Base-by-base conservation (phyloP, 2,888 invertebrate species). In the Chironomus tentans region DNA sequence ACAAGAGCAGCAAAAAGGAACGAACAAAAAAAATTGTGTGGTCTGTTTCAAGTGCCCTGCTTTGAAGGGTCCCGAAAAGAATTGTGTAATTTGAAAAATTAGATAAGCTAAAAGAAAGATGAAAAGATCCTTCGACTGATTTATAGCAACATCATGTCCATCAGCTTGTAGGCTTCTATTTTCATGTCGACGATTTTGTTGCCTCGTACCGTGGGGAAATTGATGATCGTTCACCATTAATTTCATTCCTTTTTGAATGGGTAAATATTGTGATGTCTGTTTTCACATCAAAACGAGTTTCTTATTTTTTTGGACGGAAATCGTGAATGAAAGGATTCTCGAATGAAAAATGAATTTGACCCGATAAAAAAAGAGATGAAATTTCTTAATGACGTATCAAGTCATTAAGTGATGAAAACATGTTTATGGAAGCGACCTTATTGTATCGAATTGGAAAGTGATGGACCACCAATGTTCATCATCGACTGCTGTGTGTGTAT, bases 111-210 rank as follows among this genome's bases (percentile, higher is more conserved):
- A 18, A 70, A 56, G 22, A 46, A n/a, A 10, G 38, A 38, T 38
- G 38, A 70, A 68, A 46, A 68, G 24, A 71, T 47, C 47, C 71
- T 21, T 15, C 50, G n/a, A 15, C 24, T 47, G 56, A 71, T 71
- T 71, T 71, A 71, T 71, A n/a, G 71, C n/a, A 56, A 71, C 71
- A 71, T 71, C 56, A 56, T 71, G 71, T 71, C 70, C 70, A 28
- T 47, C 46, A 70, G 47, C 56, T 38, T 38, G 38, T 38, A 7
- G 15, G 12, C 65, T 13, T 46, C 24, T 68, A 13, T 38, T 21
- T 38, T 68, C 15, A 38, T 62, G 12, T 62, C 15, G 38, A n/a
- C 28, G 2, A 10, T 68, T 28, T 65, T 62, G 12, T 62, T 62
- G 38, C 38, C 7, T 38, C 18, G 12, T 3, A 3, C 22, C 6